Conservation (phyloP, 2,888 invertebrate species). For the Agelastica alni region DNA sequence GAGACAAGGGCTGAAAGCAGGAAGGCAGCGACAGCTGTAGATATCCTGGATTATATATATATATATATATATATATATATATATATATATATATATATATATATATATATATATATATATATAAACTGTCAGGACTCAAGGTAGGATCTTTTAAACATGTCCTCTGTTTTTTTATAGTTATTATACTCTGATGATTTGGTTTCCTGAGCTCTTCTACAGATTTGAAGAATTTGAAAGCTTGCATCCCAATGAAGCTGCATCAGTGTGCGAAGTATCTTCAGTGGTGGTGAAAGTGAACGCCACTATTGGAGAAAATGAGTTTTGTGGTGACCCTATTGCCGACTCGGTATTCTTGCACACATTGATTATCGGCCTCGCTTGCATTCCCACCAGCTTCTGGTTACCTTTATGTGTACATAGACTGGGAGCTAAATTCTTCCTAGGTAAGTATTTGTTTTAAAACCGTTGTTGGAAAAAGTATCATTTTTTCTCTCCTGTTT, state of each 20-base stretch:
- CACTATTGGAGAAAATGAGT: conserved; percentile 57
- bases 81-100: no score
- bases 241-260: conserved; percentile 70
- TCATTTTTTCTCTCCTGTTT: conserved; percentile 39
- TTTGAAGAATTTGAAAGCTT: conserved; percentile 74
- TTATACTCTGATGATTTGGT: conserved; percentile 91
- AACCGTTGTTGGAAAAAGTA: no score
- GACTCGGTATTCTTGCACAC: conserved; percentile 75
- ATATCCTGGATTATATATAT: no score
- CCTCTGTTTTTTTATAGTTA: no score
- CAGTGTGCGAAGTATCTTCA: conserved; percentile 78
- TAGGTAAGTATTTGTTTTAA: no score
- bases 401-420: conserved; percentile 78
- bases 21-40: no score
- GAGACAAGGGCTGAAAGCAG: no score
- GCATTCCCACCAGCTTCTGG: conserved; percentile 80
- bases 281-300: conserved; percentile 59
- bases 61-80: no score
- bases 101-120: no score
- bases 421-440: conserved; percentile 79
- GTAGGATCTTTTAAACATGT: neutral
- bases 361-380: conserved; percentile 77
- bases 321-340: conserved; percentile 68
- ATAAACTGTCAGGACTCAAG: no score
- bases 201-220: conserved; percentile 84